Evolutionary conservation across 2,113 vertebrate species (phyloP).

Genomic region (Caloenas nicobarica): DNA sequence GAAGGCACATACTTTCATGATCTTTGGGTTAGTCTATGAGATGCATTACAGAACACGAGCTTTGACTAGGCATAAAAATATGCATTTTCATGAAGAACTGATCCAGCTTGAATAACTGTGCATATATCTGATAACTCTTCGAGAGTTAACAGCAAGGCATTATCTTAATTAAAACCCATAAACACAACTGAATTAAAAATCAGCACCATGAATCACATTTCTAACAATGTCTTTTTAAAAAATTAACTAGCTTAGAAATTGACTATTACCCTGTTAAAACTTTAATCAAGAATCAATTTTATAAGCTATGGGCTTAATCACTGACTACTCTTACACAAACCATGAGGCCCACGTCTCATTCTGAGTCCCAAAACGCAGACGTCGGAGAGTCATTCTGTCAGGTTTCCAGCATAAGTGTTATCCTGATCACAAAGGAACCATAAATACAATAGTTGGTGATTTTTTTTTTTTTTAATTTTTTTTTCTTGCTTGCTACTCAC

Average conservation of each 20-base stretch:
- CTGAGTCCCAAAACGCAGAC: not conserved
- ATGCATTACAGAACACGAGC: not conserved
- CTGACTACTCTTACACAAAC: not conserved
- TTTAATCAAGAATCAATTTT: constrained; percentile 28
- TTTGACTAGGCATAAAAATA: not conserved
- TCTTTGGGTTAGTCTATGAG: not conserved
- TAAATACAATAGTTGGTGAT: not conserved
- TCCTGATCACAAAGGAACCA: not conserved
- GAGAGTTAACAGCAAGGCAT: not conserved
- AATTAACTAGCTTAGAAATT: constrained; percentile 6
- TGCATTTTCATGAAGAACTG: not conserved
- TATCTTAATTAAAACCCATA: constrained; percentile 13
- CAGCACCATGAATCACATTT: not conserved
- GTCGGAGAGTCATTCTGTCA: not conserved
- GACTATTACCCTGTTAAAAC: not conserved
- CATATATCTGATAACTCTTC: not conserved
- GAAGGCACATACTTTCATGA: not conserved
- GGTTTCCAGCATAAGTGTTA: not conserved
- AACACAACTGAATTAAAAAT: constrained; percentile 21
- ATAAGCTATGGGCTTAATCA: not conserved
- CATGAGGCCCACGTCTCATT: not conserved
- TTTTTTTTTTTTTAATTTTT: not conserved
- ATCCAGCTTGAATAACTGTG: not conserved
- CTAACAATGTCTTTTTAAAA: not conserved
- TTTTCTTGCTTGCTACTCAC: not conserved